Evolutionary conservation across 2,797 vertebrate species (phyloP).

Genomic region (Kryptopterus vitreolus): DNA sequence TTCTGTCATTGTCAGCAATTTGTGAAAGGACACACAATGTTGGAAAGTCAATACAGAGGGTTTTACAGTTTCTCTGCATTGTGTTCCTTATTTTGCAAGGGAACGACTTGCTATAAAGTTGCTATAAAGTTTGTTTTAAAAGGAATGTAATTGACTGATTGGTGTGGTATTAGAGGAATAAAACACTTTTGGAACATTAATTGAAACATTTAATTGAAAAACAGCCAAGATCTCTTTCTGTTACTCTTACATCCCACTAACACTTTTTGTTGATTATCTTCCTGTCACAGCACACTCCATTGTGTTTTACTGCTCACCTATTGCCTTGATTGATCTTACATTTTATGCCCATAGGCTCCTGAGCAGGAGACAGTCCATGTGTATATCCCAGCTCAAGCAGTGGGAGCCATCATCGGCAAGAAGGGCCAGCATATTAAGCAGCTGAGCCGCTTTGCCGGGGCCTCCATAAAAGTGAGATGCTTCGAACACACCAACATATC

Average conservation of each 20-base stretch:
- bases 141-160: too few species aligned
- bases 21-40: background rate
- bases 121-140: background rate
- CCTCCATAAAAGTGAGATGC: slow-evolving; percentile 89
- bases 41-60: background rate
- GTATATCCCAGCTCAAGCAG: slow-evolving; percentile 94
- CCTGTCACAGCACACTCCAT: background rate
- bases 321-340: background rate
- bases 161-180: background rate
- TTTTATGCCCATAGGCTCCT: slow-evolving; percentile 71
- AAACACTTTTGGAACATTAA: background rate
- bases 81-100: background rate
- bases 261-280: background rate
- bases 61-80: background rate
- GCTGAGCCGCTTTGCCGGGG: slow-evolving; percentile 91
- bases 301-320: slow-evolving; percentile 12
- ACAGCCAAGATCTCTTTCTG: background rate
- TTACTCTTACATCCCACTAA: background rate
- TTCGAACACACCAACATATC: background rate
- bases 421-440: slow-evolving; percentile 97
- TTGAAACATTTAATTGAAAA: background rate
- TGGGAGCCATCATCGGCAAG: slow-evolving; percentile 94
- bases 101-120: background rate
- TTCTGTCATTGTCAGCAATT: background rate
- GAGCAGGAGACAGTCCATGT: slow-evolving; percentile 94